phyloP scores from a whole-genome alignment of 2,888 invertebrate genomes.

The Mantis religiosa region DNA sequence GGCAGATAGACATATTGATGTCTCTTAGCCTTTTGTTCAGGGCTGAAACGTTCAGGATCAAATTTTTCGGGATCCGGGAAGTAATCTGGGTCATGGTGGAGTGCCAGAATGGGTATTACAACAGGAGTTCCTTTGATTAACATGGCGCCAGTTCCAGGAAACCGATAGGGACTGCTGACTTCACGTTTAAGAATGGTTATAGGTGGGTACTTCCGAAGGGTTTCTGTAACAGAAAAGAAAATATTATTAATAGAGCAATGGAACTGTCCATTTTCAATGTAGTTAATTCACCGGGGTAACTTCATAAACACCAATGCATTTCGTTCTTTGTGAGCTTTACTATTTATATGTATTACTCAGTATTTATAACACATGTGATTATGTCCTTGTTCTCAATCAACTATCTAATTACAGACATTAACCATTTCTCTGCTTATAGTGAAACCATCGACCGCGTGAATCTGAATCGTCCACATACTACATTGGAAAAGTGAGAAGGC shows the following conservation, averaged over 20 bases:
- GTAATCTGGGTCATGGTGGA: constrained; percentile 36
- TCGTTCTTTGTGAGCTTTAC: too few species aligned
- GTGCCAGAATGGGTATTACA: constrained; percentile 32
- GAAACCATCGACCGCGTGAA: too few species aligned
- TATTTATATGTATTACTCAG: too few species aligned
- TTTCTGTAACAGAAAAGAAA: constrained; percentile 28
- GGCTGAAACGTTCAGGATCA: constrained; percentile 36
- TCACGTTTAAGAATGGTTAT: constrained; percentile 28
- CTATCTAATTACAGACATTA: too few species aligned
- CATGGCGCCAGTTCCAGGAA: constrained; percentile 39
- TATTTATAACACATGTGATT: too few species aligned
- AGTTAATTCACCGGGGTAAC: too few species aligned
- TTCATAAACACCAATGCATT: too few species aligned
- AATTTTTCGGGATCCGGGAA: constrained; percentile 38
- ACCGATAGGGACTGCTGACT: constrained; percentile 29
- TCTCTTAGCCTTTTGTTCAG: constrained; percentile 31
- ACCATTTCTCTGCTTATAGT: too few species aligned
- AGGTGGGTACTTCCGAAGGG: constrained; percentile 35
- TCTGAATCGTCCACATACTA: too few species aligned
- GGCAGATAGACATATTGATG: constrained; percentile 29
- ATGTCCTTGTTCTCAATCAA: too few species aligned
- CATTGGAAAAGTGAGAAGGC: too few species aligned
- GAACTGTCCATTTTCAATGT: too few species aligned
- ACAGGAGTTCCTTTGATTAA: constrained; percentile 30
- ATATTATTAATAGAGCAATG: background rate